phyloP scores from a whole-genome alignment of 2,888 invertebrate genomes.

The Mythimna albipuncta region DNA sequence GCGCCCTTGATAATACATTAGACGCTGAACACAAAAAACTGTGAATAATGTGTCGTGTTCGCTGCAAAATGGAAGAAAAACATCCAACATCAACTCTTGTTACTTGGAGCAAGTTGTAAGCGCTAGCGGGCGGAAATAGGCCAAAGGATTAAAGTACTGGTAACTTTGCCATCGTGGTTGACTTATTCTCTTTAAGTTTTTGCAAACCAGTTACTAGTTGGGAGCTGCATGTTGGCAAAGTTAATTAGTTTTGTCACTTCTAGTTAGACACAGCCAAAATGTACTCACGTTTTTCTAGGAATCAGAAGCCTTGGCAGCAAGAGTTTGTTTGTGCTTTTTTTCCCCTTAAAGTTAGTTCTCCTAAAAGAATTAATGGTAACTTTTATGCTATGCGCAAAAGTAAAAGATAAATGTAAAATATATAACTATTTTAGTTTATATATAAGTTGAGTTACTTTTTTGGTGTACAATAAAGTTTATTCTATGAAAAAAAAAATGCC shows the following conservation, averaged over 20 bases:
- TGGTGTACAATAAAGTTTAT: too few species aligned
- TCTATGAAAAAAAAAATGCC: too few species aligned
- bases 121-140: neutral
- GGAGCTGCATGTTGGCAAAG: neutral
- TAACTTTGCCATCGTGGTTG: neutral
- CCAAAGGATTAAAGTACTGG: neutral
- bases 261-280: neutral
- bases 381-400: too few species aligned
- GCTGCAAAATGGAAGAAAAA: conserved; percentile 55
- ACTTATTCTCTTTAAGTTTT: neutral
- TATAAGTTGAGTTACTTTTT: too few species aligned
- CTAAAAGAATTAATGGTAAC: too few species aligned
- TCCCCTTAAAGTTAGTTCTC: too few species aligned
- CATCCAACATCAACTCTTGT: conserved; percentile 31
- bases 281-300: neutral
- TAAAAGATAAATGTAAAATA: too few species aligned
- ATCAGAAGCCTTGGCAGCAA: neutral
- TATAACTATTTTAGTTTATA: too few species aligned
- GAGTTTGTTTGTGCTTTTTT: neutral
- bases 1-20: conserved; percentile 45
- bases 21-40: conserved; percentile 43
- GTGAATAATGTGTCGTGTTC: conserved; percentile 49
- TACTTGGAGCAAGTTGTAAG: conserved; percentile 17
- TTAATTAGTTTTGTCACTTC: neutral
- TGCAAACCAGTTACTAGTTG: neutral